Conservation (phyloP, 2,113 vertebrate genomes). For the Stigmatopora nigra region DNA sequence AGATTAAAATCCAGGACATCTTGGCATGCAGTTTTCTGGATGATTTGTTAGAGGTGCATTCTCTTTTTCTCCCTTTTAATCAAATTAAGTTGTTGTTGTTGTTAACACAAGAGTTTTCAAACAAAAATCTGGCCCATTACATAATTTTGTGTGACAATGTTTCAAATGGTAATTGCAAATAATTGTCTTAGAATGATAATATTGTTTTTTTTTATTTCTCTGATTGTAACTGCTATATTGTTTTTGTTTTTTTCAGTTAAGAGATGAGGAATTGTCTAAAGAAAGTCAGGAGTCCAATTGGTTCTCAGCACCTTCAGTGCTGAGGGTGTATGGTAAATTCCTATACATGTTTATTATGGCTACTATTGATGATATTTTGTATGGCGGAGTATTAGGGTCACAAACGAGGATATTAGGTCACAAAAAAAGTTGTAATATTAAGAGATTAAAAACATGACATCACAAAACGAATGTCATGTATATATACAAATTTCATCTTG, state of each 20-base stretch:
- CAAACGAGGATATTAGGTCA: too few species aligned
- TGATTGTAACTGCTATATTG: neutral
- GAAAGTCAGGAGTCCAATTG: conserved; percentile 99
- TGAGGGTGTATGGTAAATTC: conserved; percentile 86
- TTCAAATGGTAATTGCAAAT: neutral
- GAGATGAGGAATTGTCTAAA: conserved; percentile 96
- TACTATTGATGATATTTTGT: neutral
- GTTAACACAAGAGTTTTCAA: neutral
- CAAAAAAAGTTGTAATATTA: too few species aligned
- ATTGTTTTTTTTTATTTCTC: neutral
- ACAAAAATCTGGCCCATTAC: neutral
- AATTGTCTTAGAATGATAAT: neutral
- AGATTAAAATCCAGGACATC: conserved; percentile 99
- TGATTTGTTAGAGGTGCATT: conserved; percentile 87
- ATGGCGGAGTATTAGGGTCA: neutral
- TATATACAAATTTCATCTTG: too few species aligned
- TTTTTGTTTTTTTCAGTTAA: conserved; percentile 68
- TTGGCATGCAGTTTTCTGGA: conserved; percentile 96
- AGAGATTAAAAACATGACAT: too few species aligned
- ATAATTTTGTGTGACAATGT: too few species aligned
- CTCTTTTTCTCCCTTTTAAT: neutral
- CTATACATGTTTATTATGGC: neutral
- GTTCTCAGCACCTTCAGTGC: conserved; percentile 96
- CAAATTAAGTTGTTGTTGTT: neutral
- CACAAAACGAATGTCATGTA: too few species aligned